Conservation (phyloP, 2,113 vertebrate genomes). For the Octodon degus region DNA sequence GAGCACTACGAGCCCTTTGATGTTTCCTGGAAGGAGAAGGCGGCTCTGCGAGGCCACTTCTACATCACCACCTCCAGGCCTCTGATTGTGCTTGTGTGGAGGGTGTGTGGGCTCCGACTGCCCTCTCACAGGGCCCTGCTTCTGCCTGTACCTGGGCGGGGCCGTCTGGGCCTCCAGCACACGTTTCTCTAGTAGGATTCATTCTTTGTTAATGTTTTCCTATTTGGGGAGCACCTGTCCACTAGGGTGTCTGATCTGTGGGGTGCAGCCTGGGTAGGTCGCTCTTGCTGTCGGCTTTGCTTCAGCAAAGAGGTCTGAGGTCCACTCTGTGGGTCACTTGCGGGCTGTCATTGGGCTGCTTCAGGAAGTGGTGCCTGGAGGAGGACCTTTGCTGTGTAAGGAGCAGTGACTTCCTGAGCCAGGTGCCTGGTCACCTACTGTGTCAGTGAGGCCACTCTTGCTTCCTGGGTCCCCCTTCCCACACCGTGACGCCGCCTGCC, state of each 20-base stretch:
- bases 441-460: fast-evolving
- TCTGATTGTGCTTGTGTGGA: neutral
- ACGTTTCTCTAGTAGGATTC: neutral
- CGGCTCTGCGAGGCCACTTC: neutral
- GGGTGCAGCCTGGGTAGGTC: fast-evolving
- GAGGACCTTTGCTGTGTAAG: fast-evolving
- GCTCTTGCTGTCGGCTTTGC: neutral
- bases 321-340: fast-evolving
- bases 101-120: neutral
- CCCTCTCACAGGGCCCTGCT: fast-evolving
- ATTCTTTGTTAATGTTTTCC: too few species aligned
- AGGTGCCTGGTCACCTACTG: too few species aligned
- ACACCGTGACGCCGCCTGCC: fast-evolving
- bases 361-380: fast-evolving
- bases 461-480: fast-evolving
- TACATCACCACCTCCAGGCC: fast-evolving
- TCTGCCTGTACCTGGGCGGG: neutral
- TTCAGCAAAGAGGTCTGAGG: fast-evolving
- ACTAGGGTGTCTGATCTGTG: fast-evolving
- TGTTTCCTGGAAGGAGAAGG: conserved; percentile 14
- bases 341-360: fast-evolving
- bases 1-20: neutral
- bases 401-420: fast-evolving
- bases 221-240: neutral
- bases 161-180: neutral